Evolutionary conservation across 2,888 invertebrate genomes (phyloP), one percentile per base, ranked within the genome.

Genomic region (Azorinus chamasolen): DNA sequence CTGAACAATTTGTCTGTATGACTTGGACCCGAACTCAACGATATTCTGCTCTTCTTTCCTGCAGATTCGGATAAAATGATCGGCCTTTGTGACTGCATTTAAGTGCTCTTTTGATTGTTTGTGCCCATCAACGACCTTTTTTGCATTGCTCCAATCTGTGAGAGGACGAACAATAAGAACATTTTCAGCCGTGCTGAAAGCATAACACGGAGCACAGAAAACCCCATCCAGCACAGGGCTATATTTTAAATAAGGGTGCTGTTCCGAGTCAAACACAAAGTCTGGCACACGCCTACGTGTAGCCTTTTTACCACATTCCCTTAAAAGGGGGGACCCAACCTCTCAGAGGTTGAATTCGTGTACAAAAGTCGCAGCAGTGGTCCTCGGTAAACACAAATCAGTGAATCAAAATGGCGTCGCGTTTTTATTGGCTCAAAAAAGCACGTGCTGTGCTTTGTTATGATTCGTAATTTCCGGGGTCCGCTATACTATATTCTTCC

Each of bases 81-180:
- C 45, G 4, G 58, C 45, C 16, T 58, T 58, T 58, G 45, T 45
- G 20, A 45, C 25, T 14, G 58, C 45, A 25, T 58, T 43, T 5
- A 24, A 5, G 24, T 58, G 58, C 1, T 45, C 58, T 45, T 43
- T 43, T 43, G 58, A 43, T 6, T 12, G 5, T 24, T 20, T 45
- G 20, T 58, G 58, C 10, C 25, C 18, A 24, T 43, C 24, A 45
- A 58, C n/a, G 43, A 43, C 24, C 43, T 6, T 58, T 58, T 45
- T 58, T 18, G 58, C 45, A 43, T 45, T 58, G 45, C 45, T 58
- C 58, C 43, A 58, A 43, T 58, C 58, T 16, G 45, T 25, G 16
- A 58, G 25, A 24, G 58, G 58, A 1, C 45, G 16, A 22, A 22
- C 43, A 22, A 58, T 43, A 24, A 43, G 22, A 24, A 20, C 22